Evolutionary conservation across 2,888 invertebrate genomes (phyloP), one percentile per base, ranked within the genome.

Genomic region (Spodoptera littoralis): DNA sequence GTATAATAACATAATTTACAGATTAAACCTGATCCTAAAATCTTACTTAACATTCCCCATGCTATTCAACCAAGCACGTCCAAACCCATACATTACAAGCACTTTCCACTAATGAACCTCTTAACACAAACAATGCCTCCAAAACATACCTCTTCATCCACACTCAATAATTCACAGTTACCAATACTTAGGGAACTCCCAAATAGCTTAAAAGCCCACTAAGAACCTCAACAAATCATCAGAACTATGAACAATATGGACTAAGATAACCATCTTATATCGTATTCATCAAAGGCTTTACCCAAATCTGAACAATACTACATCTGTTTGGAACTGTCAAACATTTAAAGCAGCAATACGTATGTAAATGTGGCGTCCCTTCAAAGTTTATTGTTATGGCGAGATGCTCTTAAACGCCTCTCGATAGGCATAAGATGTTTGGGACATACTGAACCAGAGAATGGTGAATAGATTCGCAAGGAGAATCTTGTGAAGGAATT

Each of bases 381-480:
- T 83, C 82, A 82, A 85, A 81, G 87, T 92, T 93, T 93, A 94
- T 93, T 93, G 93, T 94, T 92, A 92, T 92, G 88, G 89, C 88
- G 86, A 88, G 89, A 89, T 85, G 90, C 88, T 89, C 89, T 87
- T 82, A 89, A 88, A 89, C 84, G 87, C 84, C 87, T 84, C 83
- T 85, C 87, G 81, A 84, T 86, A 88, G 85, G 84, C 82, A 79
- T 77, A 90, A 91, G 92, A 90, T 72, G 86, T 77, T 84, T 65
- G 79, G 2, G 81, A 87, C 85, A 88, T 75, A 90, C 84, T 2
- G 85, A 0, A 2, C 1, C 6, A 27, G 13, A 36, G 46, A 43
- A 49, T 44, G 13, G 12, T 0, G 22, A 73, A 56, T 52, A 48
- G 13, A 41, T n/a, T 48, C 36, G n/a, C 5, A 41, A 30, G 11